Percentiles rank a stretch among this genome's conserved stretches.
Evolutionary conservation across 2,888 invertebrate genomes (phyloP).

Genomic region (Sminthurides aquaticus): DNA sequence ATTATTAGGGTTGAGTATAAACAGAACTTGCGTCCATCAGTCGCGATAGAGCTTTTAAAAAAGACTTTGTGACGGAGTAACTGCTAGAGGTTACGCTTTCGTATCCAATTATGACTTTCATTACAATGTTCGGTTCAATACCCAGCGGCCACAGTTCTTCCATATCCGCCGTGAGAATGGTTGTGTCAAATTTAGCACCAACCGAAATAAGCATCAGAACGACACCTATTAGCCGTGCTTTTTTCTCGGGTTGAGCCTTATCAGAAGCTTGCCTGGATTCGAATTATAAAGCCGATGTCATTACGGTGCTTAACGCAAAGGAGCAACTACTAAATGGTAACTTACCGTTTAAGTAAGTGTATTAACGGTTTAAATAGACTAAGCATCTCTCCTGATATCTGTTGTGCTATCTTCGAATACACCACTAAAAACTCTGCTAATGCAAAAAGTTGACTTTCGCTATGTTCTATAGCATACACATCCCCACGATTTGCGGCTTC

Average conservation of each 20-base stretch:
- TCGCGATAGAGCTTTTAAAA: constrained; percentile 22
- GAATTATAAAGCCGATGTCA: no score
- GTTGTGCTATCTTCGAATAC: constrained; percentile 24
- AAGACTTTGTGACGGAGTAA: constrained; percentile 28
- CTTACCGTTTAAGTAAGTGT: constrained; percentile 33
- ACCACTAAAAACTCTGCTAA: constrained; percentile 32
- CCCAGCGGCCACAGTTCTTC: constrained; percentile 23
- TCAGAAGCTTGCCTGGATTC: constrained; percentile 24
- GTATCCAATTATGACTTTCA: constrained; percentile 31
- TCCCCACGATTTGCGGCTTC: constrained; percentile 14
- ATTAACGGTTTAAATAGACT: constrained; percentile 28
- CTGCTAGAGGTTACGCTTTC: constrained; percentile 30
- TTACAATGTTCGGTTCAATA: constrained; percentile 15
- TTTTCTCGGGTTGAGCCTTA: constrained; percentile 16
- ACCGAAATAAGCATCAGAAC: constrained; percentile 28
- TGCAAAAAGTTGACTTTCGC: constrained; percentile 20
- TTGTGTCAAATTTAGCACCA: constrained; percentile 25
- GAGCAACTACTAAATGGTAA: constrained; percentile 1
- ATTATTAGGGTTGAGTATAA: no score
- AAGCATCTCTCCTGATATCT: constrained; percentile 22
- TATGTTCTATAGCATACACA: constrained; percentile 19
- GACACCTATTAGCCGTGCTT: constrained; percentile 20
- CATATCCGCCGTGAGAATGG: constrained; percentile 20
- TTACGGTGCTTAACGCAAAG: no score
- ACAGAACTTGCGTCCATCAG: constrained; percentile 16